phyloP scores from a whole-genome alignment of 2,113 vertebrate species.

The Phainopepla nitens region DNA sequence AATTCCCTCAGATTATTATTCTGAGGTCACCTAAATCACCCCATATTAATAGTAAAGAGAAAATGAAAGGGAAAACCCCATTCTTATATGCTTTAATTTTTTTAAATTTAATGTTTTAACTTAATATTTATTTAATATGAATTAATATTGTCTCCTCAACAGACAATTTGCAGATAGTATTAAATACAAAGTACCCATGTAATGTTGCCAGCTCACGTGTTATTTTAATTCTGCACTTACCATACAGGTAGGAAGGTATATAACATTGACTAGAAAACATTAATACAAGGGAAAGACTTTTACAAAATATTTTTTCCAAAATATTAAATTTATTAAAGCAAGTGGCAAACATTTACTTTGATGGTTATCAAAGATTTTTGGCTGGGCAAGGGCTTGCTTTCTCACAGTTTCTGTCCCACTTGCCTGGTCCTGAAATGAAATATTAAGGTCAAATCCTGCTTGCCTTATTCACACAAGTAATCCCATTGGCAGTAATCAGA shows the following conservation, averaged over 20 bases:
- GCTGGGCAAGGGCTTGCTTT: neutral
- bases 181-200: neutral
- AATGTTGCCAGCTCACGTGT: neutral
- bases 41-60: neutral
- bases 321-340: neutral
- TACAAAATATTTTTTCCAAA: neutral
- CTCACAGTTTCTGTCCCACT: neutral
- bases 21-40: neutral
- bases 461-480: conserved; percentile 42
- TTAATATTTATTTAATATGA: neutral
- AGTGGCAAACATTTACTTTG: neutral
- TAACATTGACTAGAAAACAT: neutral
- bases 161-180: neutral
- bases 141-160: no score
- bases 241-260: neutral
- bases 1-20: neutral
- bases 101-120: neutral
- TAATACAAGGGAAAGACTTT: neutral
- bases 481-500: conserved; percentile 40
- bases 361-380: neutral
- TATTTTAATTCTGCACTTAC: neutral
- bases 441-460: conserved; percentile 52
- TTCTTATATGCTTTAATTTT: neutral
- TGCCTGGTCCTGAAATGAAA: neutral
- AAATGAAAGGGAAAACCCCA: neutral